Conservation (phyloP, 2,888 invertebrate genomes). For the Elegia similella region DNA sequence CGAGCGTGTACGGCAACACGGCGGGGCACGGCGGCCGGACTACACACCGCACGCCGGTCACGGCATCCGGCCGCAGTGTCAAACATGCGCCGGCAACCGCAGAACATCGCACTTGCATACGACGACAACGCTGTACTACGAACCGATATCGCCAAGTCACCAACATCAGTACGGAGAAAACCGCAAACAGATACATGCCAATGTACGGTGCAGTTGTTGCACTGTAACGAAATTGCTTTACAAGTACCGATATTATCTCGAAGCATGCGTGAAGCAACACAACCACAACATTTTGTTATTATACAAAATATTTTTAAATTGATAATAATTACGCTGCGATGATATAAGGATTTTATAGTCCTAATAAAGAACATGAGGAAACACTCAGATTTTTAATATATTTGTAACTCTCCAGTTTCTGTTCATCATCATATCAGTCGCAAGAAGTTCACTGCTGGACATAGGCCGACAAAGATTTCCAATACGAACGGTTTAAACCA, state of each 20-base stretch:
- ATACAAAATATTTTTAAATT: no score
- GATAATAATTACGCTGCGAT: no score
- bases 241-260: background rate
- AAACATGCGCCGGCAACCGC: constrained; percentile 42
- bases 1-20: constrained; percentile 27
- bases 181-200: constrained; percentile 9
- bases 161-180: constrained; percentile 16
- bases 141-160: constrained; percentile 26
- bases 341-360: no score
- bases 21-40: constrained; percentile 24
- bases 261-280: background rate
- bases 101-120: constrained; percentile 28
- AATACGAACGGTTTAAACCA: no score
- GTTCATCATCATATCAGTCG: no score
- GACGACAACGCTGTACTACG: constrained; percentile 29
- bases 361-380: no score
- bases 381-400: no score
- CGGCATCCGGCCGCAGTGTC: constrained; percentile 49
- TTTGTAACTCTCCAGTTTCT: no score
- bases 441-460: no score
- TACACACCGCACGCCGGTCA: constrained; percentile 29
- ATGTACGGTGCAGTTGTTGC: constrained; percentile 5
- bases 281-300: background rate
- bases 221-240: constrained; percentile 1
- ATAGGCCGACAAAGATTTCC: no score